Percentiles rank a stretch among this genome's conserved stretches.
Conservation (phyloP, 2,113 vertebrate species). For the Piaya cayana region DNA sequence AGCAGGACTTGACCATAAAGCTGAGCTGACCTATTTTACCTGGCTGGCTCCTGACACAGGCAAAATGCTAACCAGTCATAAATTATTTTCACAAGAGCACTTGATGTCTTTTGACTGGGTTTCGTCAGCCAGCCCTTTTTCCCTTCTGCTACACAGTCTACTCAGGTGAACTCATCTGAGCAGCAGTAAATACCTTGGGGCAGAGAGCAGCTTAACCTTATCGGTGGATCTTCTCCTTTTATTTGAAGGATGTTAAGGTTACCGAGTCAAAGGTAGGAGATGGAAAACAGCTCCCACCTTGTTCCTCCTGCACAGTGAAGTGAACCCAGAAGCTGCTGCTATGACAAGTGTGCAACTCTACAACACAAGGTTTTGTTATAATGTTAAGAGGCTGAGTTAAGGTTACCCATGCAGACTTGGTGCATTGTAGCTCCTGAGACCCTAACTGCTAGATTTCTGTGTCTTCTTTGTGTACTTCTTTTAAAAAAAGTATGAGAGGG, state of each 20-base stretch:
- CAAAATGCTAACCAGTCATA: neutral
- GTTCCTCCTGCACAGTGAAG: neutral
- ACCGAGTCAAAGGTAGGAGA: neutral
- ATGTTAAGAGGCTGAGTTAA: neutral
- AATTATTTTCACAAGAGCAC: neutral
- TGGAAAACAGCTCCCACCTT: neutral
- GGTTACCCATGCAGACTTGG: neutral
- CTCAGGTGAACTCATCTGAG: conserved; percentile 2
- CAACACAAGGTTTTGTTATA: neutral
- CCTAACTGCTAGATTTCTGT: neutral
- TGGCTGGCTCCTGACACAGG: neutral
- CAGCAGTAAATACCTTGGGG: neutral
- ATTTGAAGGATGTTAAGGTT: neutral
- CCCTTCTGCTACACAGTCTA: neutral
- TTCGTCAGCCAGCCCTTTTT: neutral
- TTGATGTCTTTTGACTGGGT: neutral
- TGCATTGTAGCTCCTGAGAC: neutral
- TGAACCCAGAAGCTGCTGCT: neutral
- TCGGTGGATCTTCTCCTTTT: neutral
- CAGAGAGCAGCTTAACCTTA: conserved; percentile 15
- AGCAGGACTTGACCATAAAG: neutral
- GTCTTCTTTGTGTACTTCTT: neutral
- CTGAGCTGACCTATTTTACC: neutral
- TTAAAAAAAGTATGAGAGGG: neutral
- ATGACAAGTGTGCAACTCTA: neutral